Conservation (phyloP, 1,140 invertebrate species). For the Mycetomoellerius zeteki region DNA sequence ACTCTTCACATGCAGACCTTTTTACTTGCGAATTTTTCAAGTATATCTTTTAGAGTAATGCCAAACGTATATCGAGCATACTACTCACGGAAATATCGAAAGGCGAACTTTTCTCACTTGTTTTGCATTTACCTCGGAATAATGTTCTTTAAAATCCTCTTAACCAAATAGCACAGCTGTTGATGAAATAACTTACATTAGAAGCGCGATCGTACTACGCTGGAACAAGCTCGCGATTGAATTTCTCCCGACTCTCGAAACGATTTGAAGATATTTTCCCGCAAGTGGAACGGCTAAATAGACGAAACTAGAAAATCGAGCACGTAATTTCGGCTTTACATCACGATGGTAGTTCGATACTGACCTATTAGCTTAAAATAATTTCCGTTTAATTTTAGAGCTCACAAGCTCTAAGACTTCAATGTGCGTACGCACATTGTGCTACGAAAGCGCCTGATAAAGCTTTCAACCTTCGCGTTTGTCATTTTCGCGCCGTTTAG, state of each 20-base stretch:
- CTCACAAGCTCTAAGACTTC: constrained; percentile 1
- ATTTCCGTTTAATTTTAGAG: constrained; percentile 77
- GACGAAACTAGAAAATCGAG: constrained; percentile 56
- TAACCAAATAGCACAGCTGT: not conserved
- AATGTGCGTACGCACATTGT: not conserved
- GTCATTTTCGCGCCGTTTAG: constrained; percentile 19
- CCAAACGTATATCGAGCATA: constrained; percentile 22
- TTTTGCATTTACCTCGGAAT: not conserved
- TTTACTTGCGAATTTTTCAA: constrained; percentile 38
- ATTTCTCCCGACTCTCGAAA: constrained; percentile 28
- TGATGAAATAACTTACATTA: constrained; percentile 35
- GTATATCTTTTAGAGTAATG: constrained; percentile 27
- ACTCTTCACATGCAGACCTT: not conserved
- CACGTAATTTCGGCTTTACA: constrained; percentile 30
- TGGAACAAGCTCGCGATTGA: constrained; percentile 29
- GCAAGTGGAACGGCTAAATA: constrained; percentile 2
- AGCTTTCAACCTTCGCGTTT: constrained; percentile 36
- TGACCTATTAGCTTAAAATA: constrained; percentile 76
- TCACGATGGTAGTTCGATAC: constrained; percentile 54
- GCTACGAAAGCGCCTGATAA: constrained; percentile 40
- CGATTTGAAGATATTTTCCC: constrained; percentile 9
- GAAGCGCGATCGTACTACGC: not conserved
- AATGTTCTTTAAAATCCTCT: constrained; percentile 8
- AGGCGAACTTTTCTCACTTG: not conserved
- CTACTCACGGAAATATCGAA: not conserved